phyloP scores from a whole-genome alignment of 2,888 invertebrate species.

The Amiota minor region DNA sequence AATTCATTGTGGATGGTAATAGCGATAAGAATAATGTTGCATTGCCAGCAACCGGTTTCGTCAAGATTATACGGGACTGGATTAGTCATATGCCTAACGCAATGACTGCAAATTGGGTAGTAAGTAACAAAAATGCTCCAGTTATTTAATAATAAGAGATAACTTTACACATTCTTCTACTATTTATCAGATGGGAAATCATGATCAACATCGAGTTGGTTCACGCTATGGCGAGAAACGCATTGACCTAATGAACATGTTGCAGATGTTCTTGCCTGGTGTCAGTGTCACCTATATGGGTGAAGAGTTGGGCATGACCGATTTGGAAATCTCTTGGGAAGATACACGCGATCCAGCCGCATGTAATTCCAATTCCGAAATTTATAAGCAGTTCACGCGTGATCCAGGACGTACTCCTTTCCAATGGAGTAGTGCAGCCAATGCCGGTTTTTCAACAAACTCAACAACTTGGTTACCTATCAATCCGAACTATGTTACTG shows the following conservation, averaged over 20 bases:
- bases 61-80: conserved; percentile 76
- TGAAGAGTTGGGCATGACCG: conserved; percentile 71
- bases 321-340: conserved; percentile 76
- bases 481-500: conserved; percentile 76
- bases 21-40: conserved; percentile 71
- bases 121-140: conserved; percentile 67
- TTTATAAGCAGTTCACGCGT: conserved; percentile 77
- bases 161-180: background rate
- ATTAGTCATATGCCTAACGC: conserved; percentile 76
- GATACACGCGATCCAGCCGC: conserved; percentile 76
- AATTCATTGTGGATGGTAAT: conserved; percentile 76
- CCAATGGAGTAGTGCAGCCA: conserved; percentile 76
- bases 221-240: conserved; percentile 79
- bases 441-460: conserved; percentile 69
- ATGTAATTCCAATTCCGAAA: conserved; percentile 75
- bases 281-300: conserved; percentile 76
- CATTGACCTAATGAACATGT: conserved; percentile 86
- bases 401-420: conserved; percentile 79
- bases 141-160: background rate
- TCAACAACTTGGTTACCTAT: conserved; percentile 71
- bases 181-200: conserved; percentile 79
- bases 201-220: conserved; percentile 79
- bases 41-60: conserved; percentile 74
- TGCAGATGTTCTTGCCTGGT: conserved; percentile 79
- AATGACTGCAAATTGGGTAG: conserved; percentile 80